phyloP scores from a whole-genome alignment of 1,140 invertebrate genomes.

The Melipona quadrifasciata region DNA sequence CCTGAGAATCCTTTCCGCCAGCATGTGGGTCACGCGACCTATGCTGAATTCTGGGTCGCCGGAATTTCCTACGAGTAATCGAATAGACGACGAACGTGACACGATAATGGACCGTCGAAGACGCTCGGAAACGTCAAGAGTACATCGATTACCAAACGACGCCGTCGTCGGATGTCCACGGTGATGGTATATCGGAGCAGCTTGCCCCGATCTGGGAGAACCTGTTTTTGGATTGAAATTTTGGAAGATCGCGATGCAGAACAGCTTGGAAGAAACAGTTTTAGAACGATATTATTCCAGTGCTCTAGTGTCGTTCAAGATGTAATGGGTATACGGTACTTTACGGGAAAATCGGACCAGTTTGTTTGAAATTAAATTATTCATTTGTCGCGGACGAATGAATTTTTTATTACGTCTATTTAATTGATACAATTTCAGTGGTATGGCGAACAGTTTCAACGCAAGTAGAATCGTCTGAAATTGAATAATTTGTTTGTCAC shows the following conservation, averaged over 20 bases:
- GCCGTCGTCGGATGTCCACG: not conserved
- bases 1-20: constrained; percentile 51
- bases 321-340: not conserved
- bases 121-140: constrained; percentile 39
- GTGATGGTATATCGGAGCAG: not conserved
- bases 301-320: not conserved
- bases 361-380: not conserved
- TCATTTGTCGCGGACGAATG: too few relatives aligned
- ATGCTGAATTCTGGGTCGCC: constrained; percentile 41
- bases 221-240: not conserved
- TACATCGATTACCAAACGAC: constrained; percentile 23
- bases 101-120: constrained; percentile 47
- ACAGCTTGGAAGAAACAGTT: not conserved
- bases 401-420: too few relatives aligned
- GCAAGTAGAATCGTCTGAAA: too few relatives aligned
- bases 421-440: too few relatives aligned
- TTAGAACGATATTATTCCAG: not conserved
- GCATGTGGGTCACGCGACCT: constrained; percentile 53
- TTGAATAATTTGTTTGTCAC: too few relatives aligned
- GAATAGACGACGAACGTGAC: constrained; percentile 45
- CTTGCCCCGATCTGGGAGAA: not conserved
- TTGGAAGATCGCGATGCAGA: not conserved
- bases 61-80: constrained; percentile 61
- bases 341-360: not conserved
- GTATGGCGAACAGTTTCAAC: too few relatives aligned